These are phyloP conservation scores for Neosilurus mollespiculum DNA, from an alignment of 2,797 vertebrate species.

Conservation along the genomic window DNA sequence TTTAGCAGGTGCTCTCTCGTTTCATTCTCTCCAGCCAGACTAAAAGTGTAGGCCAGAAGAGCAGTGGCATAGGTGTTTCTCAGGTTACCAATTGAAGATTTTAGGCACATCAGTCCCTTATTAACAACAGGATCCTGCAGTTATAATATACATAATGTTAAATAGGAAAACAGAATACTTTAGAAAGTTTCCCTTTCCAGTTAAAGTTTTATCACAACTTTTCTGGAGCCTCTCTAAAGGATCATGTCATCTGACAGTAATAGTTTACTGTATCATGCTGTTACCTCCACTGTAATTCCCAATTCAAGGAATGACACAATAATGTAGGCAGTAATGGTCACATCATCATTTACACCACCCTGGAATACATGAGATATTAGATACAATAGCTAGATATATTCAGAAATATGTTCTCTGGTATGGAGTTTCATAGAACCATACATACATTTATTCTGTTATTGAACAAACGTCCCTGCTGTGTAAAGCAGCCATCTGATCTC, in stretches of 20 bases:
- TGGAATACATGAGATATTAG: slow-evolving; percentile 43
- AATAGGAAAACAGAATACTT: not conserved
- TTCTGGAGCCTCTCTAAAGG: not conserved
- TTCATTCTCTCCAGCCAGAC: slow-evolving; percentile 72
- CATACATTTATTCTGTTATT: slow-evolving; percentile 79
- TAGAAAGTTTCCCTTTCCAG: not conserved
- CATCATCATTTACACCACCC: slow-evolving; percentile 72
- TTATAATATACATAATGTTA: not conserved
- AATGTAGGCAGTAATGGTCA: slow-evolving; percentile 72
- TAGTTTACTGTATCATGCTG: slow-evolving; percentile 15
- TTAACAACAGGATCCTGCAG: slow-evolving; percentile 65
- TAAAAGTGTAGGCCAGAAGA: slow-evolving; percentile 79
- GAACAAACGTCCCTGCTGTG: slow-evolving; percentile 72
- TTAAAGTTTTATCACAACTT: not conserved
- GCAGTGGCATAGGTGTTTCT: slow-evolving; percentile 73
- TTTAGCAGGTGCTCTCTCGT: slow-evolving; percentile 62
- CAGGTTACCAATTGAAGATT: slow-evolving; percentile 49
- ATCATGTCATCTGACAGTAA: not conserved
- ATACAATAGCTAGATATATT: not conserved
- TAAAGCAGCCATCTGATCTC: slow-evolving; percentile 73
- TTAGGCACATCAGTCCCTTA: slow-evolving; percentile 71
- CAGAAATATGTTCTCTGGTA: slow-evolving; percentile 27
- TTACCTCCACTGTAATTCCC: slow-evolving; percentile 55
- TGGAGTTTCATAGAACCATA: not conserved
- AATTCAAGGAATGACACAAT: slow-evolving; percentile 69